These are phyloP conservation scores for Daphoenositta chrysoptera DNA, from an alignment of 2,113 vertebrate species.

Conservation along the genomic window DNA sequence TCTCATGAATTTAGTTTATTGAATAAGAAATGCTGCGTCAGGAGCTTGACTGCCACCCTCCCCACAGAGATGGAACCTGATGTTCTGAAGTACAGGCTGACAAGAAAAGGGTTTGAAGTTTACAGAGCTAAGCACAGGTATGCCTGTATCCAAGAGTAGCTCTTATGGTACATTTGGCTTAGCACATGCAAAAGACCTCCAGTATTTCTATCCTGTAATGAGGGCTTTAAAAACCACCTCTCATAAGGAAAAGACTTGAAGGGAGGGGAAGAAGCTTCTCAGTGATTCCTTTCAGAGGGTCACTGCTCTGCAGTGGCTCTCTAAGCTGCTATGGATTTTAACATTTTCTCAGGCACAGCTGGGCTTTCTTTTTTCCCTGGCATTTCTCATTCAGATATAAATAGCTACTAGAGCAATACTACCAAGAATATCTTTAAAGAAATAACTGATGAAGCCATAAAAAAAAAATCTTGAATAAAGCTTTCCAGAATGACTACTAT, in stretches of 20 bases:
- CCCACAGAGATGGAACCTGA: not conserved
- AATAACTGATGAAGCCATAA: not conserved
- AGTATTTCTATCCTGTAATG: not conserved
- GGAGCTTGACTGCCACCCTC: not conserved
- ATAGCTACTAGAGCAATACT: not conserved
- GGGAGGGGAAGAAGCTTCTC: not conserved
- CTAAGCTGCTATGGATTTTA: not conserved
- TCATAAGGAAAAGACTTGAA: not conserved
- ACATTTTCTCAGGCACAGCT: not conserved
- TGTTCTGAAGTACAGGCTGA: not conserved
- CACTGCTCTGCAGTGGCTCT: not conserved
- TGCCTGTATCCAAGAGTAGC: not conserved
- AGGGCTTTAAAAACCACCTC: not conserved
- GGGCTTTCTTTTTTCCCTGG: not conserved
- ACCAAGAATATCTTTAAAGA: not conserved
- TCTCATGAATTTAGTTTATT: not conserved
- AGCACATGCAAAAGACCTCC: not conserved
- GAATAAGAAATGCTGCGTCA: not conserved
- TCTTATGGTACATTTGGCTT: not conserved
- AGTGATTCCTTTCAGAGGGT: not conserved
- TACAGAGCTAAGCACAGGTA: not conserved
- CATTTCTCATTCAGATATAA: not conserved
- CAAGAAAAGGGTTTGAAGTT: not conserved
- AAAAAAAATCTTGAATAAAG: not conserved
- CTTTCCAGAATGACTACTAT: not conserved